A percentile compares a stretch with the other conserved stretches of the same genome.
Evolutionary conservation across 2,797 vertebrate genomes (phyloP).

Genomic region (Nyctalus aviator): DNA sequence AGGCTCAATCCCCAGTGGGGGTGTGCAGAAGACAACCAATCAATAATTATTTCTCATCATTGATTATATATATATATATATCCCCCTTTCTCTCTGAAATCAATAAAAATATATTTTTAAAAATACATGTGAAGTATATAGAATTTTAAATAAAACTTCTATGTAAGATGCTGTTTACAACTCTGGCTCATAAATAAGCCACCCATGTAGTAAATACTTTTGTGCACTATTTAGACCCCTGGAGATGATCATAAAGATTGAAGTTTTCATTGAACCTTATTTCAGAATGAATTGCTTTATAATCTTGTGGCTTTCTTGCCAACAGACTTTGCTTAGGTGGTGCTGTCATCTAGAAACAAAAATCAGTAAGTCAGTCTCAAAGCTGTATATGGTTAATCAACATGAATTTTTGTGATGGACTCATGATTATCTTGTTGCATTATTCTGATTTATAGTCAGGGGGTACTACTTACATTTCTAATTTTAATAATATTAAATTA

Average conservation of each 20-base stretch:
- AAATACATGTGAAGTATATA: not conserved
- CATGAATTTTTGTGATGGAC: conserved; percentile 63
- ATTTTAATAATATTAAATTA: conserved; percentile 74
- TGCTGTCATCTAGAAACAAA: conserved; percentile 56
- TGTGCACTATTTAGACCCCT: conserved; percentile 55
- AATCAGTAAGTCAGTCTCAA: conserved; percentile 59
- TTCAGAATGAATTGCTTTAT: conserved; percentile 9
- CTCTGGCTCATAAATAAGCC: conserved; percentile 51
- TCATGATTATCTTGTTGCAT: conserved; percentile 64
- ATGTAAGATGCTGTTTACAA: conserved; percentile 54
- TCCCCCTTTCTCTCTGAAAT: not conserved
- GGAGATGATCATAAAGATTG: conserved; percentile 39
- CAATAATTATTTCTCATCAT: not conserved
- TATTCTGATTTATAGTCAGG: conserved; percentile 64
- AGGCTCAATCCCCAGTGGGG: not conserved
- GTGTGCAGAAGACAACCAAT: too few species aligned
- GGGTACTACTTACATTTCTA: conserved; percentile 68
- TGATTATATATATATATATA: not conserved
- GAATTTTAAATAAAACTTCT: conserved; percentile 50
- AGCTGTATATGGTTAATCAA: conserved; percentile 66
- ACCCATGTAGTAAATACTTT: conserved; percentile 38
- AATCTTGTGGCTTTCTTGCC: conserved; percentile 49
- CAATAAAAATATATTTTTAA: not conserved
- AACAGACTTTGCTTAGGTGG: not conserved
- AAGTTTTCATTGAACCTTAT: conserved; percentile 18